phyloP scores from a whole-genome alignment of 1,140 invertebrate genomes.

The Nixonia krombeini region DNA sequence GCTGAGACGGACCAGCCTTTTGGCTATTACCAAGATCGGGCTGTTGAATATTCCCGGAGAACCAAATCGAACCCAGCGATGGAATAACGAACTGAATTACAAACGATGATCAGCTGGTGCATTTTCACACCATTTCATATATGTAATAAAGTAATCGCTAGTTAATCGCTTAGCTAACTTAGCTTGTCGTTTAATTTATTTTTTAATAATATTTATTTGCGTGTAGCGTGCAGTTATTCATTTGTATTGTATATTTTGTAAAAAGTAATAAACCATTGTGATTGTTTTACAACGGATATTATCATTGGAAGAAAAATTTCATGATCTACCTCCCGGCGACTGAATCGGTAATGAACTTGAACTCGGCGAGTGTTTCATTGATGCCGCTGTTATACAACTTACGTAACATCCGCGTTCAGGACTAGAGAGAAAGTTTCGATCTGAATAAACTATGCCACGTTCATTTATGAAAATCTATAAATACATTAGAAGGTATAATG shows the following conservation, averaged over 20 bases:
- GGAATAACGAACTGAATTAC: neutral
- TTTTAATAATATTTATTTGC: no score
- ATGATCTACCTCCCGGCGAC: neutral
- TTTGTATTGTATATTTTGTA: no score
- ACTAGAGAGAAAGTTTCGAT: conserved; percentile 14
- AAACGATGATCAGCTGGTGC: no score
- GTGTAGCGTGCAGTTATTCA: no score
- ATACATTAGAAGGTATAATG: no score
- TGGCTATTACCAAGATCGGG: conserved; percentile 55
- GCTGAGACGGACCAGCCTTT: conserved; percentile 56
- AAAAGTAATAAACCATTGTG: no score
- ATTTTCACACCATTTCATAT: no score
- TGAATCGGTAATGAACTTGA: conserved; percentile 45
- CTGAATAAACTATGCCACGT: neutral
- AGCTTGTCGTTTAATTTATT: no score
- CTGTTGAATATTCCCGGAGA: conserved; percentile 31
- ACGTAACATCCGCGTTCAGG: conserved; percentile 32
- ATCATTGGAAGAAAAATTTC: no score
- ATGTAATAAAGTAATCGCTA: no score
- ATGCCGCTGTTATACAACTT: conserved; percentile 21
- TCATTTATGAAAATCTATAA: no score
- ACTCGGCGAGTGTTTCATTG: conserved; percentile 38
- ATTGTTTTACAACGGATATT: neutral
- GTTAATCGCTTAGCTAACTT: no score
- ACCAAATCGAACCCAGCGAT: conserved; percentile 7